Conservation (phyloP, 1,140 invertebrate genomes). For the Drosophila serrata region DNA sequence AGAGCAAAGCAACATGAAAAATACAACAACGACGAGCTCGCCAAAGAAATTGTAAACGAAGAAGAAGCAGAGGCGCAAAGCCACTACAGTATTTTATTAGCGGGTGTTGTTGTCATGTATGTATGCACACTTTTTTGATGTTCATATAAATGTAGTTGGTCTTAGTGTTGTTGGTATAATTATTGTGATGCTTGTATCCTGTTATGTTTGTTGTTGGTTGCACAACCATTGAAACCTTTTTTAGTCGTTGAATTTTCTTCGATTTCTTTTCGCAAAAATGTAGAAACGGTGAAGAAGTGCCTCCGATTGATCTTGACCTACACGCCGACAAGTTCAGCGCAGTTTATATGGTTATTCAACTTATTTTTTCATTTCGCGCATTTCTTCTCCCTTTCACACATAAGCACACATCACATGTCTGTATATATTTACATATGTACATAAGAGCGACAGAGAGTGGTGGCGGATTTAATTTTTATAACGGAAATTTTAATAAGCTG, state of each 20-base stretch:
- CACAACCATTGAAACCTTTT: constrained; percentile 6
- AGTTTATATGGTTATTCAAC: constrained; percentile 72
- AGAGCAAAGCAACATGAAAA: constrained; percentile 79
- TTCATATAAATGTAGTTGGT: constrained; percentile 42
- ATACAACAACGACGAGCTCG: constrained; percentile 58
- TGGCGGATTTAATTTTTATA: constrained; percentile 62
- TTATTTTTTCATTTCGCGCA: constrained; percentile 46
- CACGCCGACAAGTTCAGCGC: constrained; percentile 60
- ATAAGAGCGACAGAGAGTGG: constrained; percentile 22
- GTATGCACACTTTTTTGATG: constrained; percentile 55
- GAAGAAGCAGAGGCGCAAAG: constrained; percentile 39
- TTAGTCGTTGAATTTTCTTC: constrained; percentile 51
- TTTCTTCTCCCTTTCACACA: constrained; percentile 40
- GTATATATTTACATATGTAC: background rate
- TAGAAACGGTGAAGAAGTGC: constrained; percentile 12
- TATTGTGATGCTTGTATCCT: constrained; percentile 51
- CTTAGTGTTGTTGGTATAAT: constrained; percentile 43
- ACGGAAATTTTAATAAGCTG: constrained; percentile 71
- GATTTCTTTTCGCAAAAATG: constrained; percentile 26
- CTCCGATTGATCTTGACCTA: constrained; percentile 76
- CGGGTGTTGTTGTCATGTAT: constrained; percentile 77
- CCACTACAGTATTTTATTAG: constrained; percentile 65
- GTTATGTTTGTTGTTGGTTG: constrained; percentile 44
- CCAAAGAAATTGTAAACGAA: constrained; percentile 61
- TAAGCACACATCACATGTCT: constrained; percentile 4